Percentiles rank a stretch among this genome's conserved stretches.
phyloP scores from a whole-genome alignment of 2,888 invertebrate genomes.

The Diplolepis rosae region DNA sequence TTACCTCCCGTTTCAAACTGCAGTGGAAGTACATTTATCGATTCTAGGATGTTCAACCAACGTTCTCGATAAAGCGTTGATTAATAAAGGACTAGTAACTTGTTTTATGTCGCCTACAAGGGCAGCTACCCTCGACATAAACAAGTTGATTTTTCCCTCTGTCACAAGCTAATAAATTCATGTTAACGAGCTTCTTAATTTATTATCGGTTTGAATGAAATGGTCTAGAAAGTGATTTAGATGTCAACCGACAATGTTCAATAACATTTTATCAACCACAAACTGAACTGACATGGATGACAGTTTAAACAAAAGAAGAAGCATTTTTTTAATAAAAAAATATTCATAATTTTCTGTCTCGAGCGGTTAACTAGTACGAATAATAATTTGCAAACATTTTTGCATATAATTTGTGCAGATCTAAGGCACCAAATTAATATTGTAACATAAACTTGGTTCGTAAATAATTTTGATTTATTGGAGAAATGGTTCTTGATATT shows the following conservation, averaged over 20 bases:
- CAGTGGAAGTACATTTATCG: conserved; percentile 5
- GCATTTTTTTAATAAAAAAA: too few relatives aligned
- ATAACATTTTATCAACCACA: background rate
- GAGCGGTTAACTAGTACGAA: too few relatives aligned
- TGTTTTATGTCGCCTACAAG: background rate
- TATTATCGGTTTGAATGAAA: conserved; percentile 39
- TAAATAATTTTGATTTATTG: too few relatives aligned
- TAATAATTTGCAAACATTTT: too few relatives aligned
- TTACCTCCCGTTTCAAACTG: background rate
- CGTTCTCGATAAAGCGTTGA: conserved; percentile 43
- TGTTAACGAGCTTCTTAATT: conserved; percentile 46
- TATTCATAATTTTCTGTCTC: too few relatives aligned
- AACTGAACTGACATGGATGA: too few relatives aligned
- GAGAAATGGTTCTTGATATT: too few relatives aligned
- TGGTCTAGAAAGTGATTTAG: background rate
- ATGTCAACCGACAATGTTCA: background rate
- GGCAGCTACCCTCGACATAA: background rate
- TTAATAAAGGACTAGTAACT: conserved; percentile 44
- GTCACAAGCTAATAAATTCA: conserved; percentile 26
- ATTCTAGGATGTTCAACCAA: background rate
- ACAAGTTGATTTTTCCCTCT: conserved; percentile 27
- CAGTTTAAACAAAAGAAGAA: too few relatives aligned
- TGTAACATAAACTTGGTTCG: too few relatives aligned
- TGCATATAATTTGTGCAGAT: too few relatives aligned
- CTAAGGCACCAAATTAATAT: too few relatives aligned